Percentiles rank a stretch among this genome's conserved stretches.
These are phyloP conservation scores for Melikaiella ostensackeni DNA, from an alignment of 2,888 invertebrate species.

Conservation along the genomic window DNA sequence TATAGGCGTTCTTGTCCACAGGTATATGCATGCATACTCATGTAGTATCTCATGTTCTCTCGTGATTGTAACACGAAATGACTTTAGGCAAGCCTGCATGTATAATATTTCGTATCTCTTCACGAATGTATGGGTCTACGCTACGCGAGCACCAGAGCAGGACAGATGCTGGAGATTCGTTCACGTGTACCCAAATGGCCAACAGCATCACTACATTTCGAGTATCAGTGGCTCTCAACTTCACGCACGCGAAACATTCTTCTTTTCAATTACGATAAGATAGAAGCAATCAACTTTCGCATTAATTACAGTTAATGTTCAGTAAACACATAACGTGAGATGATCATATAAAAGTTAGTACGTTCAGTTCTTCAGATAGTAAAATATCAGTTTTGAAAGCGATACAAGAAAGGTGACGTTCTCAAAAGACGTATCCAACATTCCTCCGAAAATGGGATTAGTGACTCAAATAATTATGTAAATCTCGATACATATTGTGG, in stretches of 20 bases:
- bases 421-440: too few species aligned
- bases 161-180: conserved; percentile 44
- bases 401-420: too few species aligned
- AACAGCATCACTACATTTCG: conserved; percentile 43
- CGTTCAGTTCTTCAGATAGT: not conserved
- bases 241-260: not conserved
- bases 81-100: conserved; percentile 40
- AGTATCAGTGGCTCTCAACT: conserved; percentile 44
- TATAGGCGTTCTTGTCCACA: conserved; percentile 15
- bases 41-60: conserved; percentile 33
- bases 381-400: not conserved
- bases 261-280: not conserved
- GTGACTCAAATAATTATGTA: too few species aligned
- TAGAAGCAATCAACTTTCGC: not conserved
- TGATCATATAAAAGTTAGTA: not conserved
- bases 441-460: too few species aligned
- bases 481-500: too few species aligned
- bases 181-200: conserved; percentile 40
- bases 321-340: not conserved
- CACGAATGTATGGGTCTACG: conserved; percentile 10
- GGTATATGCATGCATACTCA: conserved; percentile 28
- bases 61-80: conserved; percentile 42
- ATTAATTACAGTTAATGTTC: not conserved
- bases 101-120: conserved; percentile 37
- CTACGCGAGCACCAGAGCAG: conserved; percentile 39